These are phyloP conservation scores for Nerophis lumbriciformis DNA, from an alignment of 2,113 vertebrate genomes.

Conservation along the genomic window DNA sequence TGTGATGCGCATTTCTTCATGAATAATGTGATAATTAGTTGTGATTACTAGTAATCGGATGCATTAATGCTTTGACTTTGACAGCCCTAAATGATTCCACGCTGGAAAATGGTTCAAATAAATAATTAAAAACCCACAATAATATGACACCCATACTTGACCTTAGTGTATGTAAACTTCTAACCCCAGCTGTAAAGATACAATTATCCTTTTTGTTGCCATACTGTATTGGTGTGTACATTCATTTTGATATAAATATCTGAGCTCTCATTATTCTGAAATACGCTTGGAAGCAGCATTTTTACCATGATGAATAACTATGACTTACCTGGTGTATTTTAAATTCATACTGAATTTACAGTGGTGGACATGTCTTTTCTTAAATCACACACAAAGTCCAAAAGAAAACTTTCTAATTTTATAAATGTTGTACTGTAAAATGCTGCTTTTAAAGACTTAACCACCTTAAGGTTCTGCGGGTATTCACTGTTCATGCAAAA, in stretches of 20 bases:
- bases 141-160: too few relatives aligned
- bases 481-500: slow-evolving; percentile 31
- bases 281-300: slow-evolving; percentile 53
- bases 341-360: neutral
- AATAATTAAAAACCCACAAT: too few relatives aligned
- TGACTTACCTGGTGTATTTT: neutral
- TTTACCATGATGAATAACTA: slow-evolving; percentile 40
- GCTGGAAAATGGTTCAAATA: too few relatives aligned
- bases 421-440: slow-evolving; percentile 44
- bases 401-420: neutral
- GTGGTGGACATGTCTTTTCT: too few relatives aligned
- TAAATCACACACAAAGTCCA: neutral
- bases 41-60: too few relatives aligned
- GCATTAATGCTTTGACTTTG: too few relatives aligned
- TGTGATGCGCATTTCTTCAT: too few relatives aligned
- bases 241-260: slow-evolving; percentile 20
- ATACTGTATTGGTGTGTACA: slow-evolving; percentile 8
- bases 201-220: slow-evolving; percentile 24
- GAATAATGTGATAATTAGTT: too few relatives aligned
- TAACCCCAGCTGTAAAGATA: neutral
- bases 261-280: slow-evolving; percentile 32
- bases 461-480: slow-evolving; percentile 22
- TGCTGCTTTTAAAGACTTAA: slow-evolving; percentile 52
- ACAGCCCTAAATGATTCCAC: too few relatives aligned
- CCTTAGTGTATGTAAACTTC: too few relatives aligned